Percentiles rank a stretch among this genome's conserved stretches.
Evolutionary conservation across 2,113 vertebrate species (phyloP).

Genomic region (Oenanthe melanoleuca): DNA sequence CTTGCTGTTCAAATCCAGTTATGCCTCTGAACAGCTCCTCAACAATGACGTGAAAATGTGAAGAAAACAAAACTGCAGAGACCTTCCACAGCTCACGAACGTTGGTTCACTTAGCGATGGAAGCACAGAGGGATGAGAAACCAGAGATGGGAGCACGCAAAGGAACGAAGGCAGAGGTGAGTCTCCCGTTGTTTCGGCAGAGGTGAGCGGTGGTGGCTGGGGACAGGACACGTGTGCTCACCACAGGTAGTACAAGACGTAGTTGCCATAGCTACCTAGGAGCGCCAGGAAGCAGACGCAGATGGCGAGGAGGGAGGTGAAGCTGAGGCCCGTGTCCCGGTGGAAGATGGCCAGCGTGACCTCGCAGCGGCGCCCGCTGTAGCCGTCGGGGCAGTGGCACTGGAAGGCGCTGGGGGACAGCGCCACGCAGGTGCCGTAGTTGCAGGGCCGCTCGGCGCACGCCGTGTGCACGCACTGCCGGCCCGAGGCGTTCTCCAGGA

Average conservation of each 20-base stretch:
- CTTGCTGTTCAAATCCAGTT: background rate
- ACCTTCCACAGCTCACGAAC: background rate
- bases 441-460: slow-evolving; percentile 82
- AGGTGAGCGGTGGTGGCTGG: background rate
- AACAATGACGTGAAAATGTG: background rate
- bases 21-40: background rate
- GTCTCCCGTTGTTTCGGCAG: background rate
- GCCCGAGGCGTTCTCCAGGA: slow-evolving; percentile 79
- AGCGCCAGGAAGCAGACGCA: slow-evolving; percentile 88
- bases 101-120: background rate
- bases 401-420: slow-evolving; percentile 82
- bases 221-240: slow-evolving; percentile 34
- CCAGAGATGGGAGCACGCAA: background rate
- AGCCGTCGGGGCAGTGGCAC: slow-evolving; percentile 83
- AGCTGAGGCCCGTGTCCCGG: slow-evolving; percentile 85
- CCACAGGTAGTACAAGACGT: slow-evolving; percentile 77
- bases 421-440: slow-evolving; percentile 82
- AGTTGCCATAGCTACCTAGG: slow-evolving; percentile 81
- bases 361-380: slow-evolving; percentile 82
- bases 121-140: background rate
- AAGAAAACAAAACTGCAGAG: background rate
- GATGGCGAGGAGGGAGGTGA: slow-evolving; percentile 89
- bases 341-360: slow-evolving; percentile 80
- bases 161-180: background rate
- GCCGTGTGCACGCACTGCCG: slow-evolving; percentile 83